phyloP scores from a whole-genome alignment of 2,888 invertebrate species.

The Stenodema calcarata region DNA sequence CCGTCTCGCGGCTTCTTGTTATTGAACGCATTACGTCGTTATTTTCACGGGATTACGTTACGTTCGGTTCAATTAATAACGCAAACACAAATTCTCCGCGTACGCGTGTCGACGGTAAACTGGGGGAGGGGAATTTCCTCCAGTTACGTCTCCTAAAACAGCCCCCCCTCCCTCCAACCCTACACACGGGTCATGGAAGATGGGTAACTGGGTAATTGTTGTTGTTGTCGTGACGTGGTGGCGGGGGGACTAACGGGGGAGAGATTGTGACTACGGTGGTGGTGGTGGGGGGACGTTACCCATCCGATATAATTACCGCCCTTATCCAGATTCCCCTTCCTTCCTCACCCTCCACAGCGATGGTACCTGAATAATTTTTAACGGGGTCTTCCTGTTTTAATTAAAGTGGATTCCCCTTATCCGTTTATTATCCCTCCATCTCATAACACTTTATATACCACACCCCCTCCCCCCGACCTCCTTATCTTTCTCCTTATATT shows the following conservation, averaged over 20 bases:
- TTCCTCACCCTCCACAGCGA: neutral
- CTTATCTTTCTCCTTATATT: too few relatives aligned
- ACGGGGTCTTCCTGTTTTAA: neutral
- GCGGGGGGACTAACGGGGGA: too few relatives aligned
- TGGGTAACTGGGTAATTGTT: too few relatives aligned
- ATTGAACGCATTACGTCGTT: neutral
- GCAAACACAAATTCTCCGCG: neutral
- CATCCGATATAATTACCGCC: neutral
- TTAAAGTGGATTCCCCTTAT: neutral
- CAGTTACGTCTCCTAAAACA: neutral
- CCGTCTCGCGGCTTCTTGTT: neutral
- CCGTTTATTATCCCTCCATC: neutral
- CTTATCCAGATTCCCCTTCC: neutral
- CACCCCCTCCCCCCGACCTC: neutral
- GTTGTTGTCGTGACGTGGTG: too few relatives aligned
- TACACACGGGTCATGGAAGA: too few relatives aligned
- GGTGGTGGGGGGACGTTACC: neutral
- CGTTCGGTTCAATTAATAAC: neutral
- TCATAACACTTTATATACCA: neutral
- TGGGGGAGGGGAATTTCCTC: neutral
- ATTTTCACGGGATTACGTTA: neutral
- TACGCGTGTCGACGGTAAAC: too few relatives aligned
- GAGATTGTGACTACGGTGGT: too few relatives aligned
- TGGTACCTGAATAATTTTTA: neutral
- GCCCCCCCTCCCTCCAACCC: too few relatives aligned